Base-by-base conservation (phyloP, 2,797 vertebrate genomes). In the Crenichthys baileyi region DNA sequence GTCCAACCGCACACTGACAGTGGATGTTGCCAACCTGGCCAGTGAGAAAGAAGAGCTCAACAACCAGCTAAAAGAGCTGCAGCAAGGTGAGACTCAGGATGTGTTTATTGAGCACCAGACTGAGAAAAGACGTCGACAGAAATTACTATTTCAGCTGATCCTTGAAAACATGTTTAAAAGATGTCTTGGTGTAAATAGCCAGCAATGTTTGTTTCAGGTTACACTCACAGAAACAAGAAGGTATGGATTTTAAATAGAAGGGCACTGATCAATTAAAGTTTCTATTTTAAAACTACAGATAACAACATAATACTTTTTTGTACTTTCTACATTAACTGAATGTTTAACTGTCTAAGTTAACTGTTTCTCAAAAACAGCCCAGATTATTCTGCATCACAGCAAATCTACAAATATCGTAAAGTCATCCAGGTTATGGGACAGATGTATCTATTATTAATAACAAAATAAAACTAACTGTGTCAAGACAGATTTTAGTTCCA, bases 41-140 rank as follows among this genome's bases (percentile, higher is more conserved):
- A 97, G 94, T 70, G 98, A 99, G 94, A 99, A 99, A 80, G 98
- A 98, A 91, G 98, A 99, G 46, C 93, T 99, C 79, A 99, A 99
- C 94, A 98, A 99, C 93, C 96, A 97, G 89, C 83, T 98, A 74
- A 99, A 98, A 89, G 96, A 97, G 46, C 81, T 94, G 63, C 96
- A 97, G 86, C 98, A 98, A 67, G 94, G 98, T 99, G 94, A 90
- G 98, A 96, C 36, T 31, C 61, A 13, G 11, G 26, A 7, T 41
- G 20, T 71, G 12, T 18, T 76, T 80, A 81, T 87, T n/a, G 71
- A 87, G 65, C 29, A 24, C 22, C 26, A 11, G 20, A 44, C 4
- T 1, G n/a, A 44, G 65, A 74, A 44, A 13, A 60, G 5, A 53
- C 60, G 55, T 79, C 61, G 1, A 63, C 51, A 11, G 29, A 44